Evolutionary conservation across 2,888 invertebrate genomes (phyloP).

Genomic region (Caenorhabditis japonica): DNA sequence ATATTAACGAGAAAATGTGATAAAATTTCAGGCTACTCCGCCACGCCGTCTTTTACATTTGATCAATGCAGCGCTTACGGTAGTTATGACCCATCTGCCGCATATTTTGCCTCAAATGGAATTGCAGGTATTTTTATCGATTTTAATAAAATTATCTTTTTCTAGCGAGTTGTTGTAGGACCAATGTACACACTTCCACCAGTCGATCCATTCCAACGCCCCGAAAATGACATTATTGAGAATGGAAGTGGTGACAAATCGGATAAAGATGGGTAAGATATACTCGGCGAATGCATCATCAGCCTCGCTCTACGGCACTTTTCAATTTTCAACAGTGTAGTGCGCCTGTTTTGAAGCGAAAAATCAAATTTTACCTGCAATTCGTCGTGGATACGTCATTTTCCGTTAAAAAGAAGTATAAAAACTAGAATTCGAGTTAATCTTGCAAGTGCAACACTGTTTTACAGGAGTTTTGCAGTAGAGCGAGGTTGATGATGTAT

Average conservation of each 20-base stretch:
- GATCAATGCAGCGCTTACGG: constrained; percentile 59
- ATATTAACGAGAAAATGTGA: too few relatives aligned
- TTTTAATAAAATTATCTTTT: neutral
- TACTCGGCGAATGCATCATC: too few relatives aligned
- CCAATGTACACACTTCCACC: constrained; percentile 63
- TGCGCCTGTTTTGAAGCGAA: too few relatives aligned
- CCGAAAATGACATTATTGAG: constrained; percentile 44
- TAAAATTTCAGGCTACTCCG: constrained; percentile 58
- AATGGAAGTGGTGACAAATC: constrained; percentile 36
- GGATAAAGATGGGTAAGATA: constrained; percentile 54
- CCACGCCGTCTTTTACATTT: constrained; percentile 49
- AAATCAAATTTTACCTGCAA: too few relatives aligned
- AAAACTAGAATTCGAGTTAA: too few relatives aligned
- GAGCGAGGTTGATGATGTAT: too few relatives aligned
- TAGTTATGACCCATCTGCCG: constrained; percentile 54
- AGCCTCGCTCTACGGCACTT: too few relatives aligned
- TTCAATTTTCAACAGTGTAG: too few relatives aligned
- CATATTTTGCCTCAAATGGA: constrained; percentile 44
- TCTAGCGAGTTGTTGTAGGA: constrained; percentile 14
- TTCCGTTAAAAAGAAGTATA: too few relatives aligned
- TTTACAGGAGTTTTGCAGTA: too few relatives aligned
- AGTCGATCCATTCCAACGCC: constrained; percentile 61
- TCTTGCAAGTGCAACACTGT: too few relatives aligned
- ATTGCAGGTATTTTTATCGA: constrained; percentile 18
- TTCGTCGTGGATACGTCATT: too few relatives aligned